These are phyloP conservation scores for Myxocyprinus asiaticus DNA, from an alignment of 2,113 vertebrate genomes.

Conservation along the genomic window DNA sequence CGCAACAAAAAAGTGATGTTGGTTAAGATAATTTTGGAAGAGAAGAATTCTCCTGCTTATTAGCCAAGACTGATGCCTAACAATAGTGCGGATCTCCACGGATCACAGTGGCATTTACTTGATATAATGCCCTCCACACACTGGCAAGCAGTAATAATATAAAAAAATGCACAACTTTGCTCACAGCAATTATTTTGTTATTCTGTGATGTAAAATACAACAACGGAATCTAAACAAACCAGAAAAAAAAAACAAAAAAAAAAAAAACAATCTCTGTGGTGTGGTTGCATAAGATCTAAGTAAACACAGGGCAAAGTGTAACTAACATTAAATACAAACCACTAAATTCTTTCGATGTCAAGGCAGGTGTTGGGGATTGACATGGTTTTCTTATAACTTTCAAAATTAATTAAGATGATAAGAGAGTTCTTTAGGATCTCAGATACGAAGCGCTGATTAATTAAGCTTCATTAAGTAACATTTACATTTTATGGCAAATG, in stretches of 20 bases:
- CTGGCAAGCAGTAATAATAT: too few relatives aligned
- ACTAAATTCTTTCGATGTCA: neutral
- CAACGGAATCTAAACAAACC: neutral
- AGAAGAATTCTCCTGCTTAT: conserved; percentile 58
- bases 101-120: neutral
- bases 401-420: conserved; percentile 75
- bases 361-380: conserved; percentile 25
- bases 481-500: conserved; percentile 63
- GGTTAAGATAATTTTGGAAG: conserved; percentile 59
- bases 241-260: too few relatives aligned
- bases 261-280: neutral
- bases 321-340: neutral
- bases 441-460: conserved; percentile 69
- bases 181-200: neutral
- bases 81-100: neutral
- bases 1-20: conserved; percentile 51
- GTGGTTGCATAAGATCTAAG: conserved; percentile 3
- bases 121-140: neutral
- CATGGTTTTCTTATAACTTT: conserved; percentile 54
- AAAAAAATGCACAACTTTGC: neutral
- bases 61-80: conserved; percentile 41
- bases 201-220: neutral
- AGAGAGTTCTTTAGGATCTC: conserved; percentile 62
- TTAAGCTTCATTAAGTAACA: conserved; percentile 71
- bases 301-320: neutral